These are phyloP conservation scores for Orussus abietinus DNA, from an alignment of 1,140 invertebrate species.

Conservation along the genomic window DNA sequence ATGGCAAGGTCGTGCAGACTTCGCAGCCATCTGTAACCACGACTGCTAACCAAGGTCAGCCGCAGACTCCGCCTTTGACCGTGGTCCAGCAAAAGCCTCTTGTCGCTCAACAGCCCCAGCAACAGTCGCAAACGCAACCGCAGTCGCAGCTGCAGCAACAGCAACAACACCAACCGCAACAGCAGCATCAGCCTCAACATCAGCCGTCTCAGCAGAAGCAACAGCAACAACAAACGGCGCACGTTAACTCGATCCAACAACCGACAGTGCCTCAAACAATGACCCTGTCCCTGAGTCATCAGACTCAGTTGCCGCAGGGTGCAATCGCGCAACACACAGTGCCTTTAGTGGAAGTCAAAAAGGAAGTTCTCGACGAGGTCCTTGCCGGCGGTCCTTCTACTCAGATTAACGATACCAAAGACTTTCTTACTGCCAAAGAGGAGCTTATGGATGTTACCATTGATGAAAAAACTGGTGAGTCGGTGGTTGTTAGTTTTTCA, in stretches of 20 bases:
- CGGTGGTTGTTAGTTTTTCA: slow-evolving; percentile 2
- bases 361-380: slow-evolving; percentile 49
- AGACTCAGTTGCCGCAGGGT: slow-evolving; percentile 40
- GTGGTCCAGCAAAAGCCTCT: slow-evolving; percentile 12
- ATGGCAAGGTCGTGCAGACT: slow-evolving; percentile 17
- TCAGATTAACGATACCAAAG: slow-evolving; percentile 51
- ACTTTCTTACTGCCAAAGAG: slow-evolving; percentile 53
- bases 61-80: too few species aligned
- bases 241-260: slow-evolving; percentile 28
- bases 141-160: slow-evolving; percentile 27
- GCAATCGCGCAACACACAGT: slow-evolving; percentile 43
- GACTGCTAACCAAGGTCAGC: too few species aligned
- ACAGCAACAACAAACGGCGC: slow-evolving; percentile 11
- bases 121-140: slow-evolving; percentile 22
- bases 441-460: slow-evolving; percentile 46
- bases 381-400: slow-evolving; percentile 37
- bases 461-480: slow-evolving; percentile 49
- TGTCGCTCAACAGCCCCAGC: slow-evolving; percentile 23
- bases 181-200: slow-evolving; percentile 9
- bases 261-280: slow-evolving; percentile 32
- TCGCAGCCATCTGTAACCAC: too few species aligned
- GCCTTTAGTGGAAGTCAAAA: slow-evolving; percentile 53
- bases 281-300: slow-evolving; percentile 30
- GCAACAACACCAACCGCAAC: slow-evolving; percentile 14
- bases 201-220: slow-evolving; percentile 12